Base-by-base conservation (phyloP, 1,140 invertebrate genomes). In the Brachionus rubens region DNA sequence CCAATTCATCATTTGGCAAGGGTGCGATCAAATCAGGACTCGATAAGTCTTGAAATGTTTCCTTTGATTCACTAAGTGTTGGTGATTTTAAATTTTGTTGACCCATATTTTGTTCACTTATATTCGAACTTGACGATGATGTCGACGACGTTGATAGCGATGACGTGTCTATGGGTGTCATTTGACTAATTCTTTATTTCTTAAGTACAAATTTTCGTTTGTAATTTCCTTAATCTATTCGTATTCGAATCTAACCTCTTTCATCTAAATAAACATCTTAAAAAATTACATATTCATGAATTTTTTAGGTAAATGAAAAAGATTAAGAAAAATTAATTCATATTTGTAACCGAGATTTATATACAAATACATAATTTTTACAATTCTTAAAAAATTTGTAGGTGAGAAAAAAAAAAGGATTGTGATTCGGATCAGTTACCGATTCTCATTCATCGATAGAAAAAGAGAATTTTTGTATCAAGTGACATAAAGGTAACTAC, bases 1-100 rank as follows among this genome's bases (percentile, higher is more conserved):
- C 68, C 16, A 72, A 36, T 48, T 72, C 68, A 36, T 72, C 30
- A 48, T 72, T 72, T 19, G 21, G 24, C 26, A 72, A 41, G 7
- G 68, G 59, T 65, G 14, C 43, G 43, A 65, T 65, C 12, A 65
- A 14, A 43, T 65, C 59, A 21, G 54, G 30, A 33, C 36, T 33
- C 10, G 54, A 36, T 14, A 59, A 9, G 10, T 65, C 30, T 43
- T 65, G 36, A 43, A 43, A 65, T 43, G 21, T 65, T 43, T 43
- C 36, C 12, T 65, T 65, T 9, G 36, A 30, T 1, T 65, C 40
- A 10, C n/a, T n/a, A n/a, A n/a, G n/a, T n/a, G n/a, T n/a, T n/a
- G 33, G 24, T 12, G 59, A 65, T 4, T 43, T 43, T 19, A 26
- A 65, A n/a, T n/a, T n/a, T 24, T 41, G 40, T 43, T 43, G 36